Evolutionary conservation across 2,888 invertebrate species (phyloP), one percentile per base, ranked within the genome.

Genomic region (Phymatocera aterrima): DNA sequence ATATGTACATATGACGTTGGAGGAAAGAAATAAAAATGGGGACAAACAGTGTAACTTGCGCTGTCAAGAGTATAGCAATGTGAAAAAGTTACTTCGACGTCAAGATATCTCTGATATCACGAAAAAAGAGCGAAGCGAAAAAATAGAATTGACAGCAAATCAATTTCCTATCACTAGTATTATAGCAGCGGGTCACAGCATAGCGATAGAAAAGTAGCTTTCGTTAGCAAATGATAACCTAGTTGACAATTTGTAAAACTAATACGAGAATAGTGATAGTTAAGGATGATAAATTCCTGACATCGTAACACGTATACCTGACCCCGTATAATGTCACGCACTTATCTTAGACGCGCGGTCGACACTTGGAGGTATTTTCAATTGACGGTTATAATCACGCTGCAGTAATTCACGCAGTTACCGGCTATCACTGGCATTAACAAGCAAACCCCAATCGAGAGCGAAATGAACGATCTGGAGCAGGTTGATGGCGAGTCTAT

Each of bases 141-240:
- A 64, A 64, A 34, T 6, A n/a, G 61, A 64, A 64, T 37, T 64
- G 61, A 64, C 37, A 64, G 61, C 37, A 37, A 18, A 64, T 64
- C 61, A 37, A 15, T 37, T 64, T 64, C 18, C 37, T 64, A 37
- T 24, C 15, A 31, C 60, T 10, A 12, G 31, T 60, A 31, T 6
- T 15, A 15, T n/a, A 18, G 61, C 18, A 64, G 61, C 21, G 2
- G 61, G 61, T 57, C 57, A 21, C 18, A 64, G 21, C 4, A 51
- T 15, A 64, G 61, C 34, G 37, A 57, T 57, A 57, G 37, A 37
- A 34, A 37, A 37, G 1, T 34, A 37, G 61, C 37, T 64, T 64
- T n/a, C 18, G 37, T 64, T 64, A 64, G 10, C 61, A 64, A 18
- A 57, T 64, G 10, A 18, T 37, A 21, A 12, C 37, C 3, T n/a